Evolutionary conservation across 2,888 invertebrate genomes (phyloP).

Genomic region (Lottia scabra): DNA sequence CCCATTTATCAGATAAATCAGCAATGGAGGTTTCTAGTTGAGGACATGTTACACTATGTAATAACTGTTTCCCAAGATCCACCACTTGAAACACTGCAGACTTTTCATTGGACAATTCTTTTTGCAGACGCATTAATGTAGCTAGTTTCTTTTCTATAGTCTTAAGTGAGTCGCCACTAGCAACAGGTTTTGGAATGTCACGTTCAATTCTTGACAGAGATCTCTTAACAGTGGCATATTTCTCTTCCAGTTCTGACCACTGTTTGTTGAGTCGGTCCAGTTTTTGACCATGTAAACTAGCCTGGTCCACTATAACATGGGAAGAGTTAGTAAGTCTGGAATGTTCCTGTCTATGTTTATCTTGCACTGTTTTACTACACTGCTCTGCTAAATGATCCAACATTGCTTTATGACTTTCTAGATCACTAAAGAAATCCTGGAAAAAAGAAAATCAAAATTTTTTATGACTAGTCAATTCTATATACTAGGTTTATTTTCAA

Average conservation of each 20-base stretch:
- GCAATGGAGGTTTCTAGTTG: constrained; percentile 54
- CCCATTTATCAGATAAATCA: constrained; percentile 62
- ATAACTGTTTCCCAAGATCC: constrained; percentile 61
- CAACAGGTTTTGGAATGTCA: constrained; percentile 44
- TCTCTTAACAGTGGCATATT: constrained; percentile 43
- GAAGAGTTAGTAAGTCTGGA: constrained; percentile 49
- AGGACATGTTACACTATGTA: constrained; percentile 59
- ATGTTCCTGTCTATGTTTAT: constrained; percentile 49
- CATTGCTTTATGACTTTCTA: constrained; percentile 64
- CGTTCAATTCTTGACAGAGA: constrained; percentile 41
- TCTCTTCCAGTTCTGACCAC: constrained; percentile 58
- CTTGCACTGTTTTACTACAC: constrained; percentile 52
- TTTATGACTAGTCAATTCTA: too few relatives aligned
- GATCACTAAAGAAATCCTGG: constrained; percentile 65
- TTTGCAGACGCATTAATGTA: constrained; percentile 53
- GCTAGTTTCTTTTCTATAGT: constrained; percentile 52
- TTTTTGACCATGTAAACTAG: constrained; percentile 58
- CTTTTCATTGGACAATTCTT: constrained; percentile 57
- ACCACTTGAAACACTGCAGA: constrained; percentile 58
- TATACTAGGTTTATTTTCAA: too few relatives aligned
- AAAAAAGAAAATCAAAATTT: constrained; percentile 9
- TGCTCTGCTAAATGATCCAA: constrained; percentile 58
- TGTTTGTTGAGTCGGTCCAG: constrained; percentile 56
- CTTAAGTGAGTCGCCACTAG: constrained; percentile 50
- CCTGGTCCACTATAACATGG: constrained; percentile 58